Evolutionary conservation across 2,888 invertebrate species (phyloP), one percentile per base, ranked within the genome.

Genomic region (Ypsolopha sequella): DNA sequence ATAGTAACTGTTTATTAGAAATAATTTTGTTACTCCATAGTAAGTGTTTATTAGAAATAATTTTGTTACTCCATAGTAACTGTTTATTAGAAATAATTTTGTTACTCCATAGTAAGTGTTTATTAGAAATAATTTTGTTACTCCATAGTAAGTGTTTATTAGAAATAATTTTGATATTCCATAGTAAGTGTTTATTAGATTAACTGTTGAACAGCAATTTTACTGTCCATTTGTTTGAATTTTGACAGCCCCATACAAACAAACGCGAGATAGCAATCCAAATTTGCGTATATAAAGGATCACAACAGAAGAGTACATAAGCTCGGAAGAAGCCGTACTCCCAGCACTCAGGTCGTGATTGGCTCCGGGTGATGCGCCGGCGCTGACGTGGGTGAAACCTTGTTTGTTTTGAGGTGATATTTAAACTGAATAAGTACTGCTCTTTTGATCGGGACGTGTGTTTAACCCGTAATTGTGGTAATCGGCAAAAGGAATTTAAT

Each of bases 341-440:
- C 7, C 13, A 24, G 43, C 43, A 53, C 48, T 55, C 62, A 59
- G 71, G 71, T 84, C 84, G 84, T 84, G 84, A 76, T 74, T 80
- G 65, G 80, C 84, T 82, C 60, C 65, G 64, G 82, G 84, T 79
- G 76, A 68, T 53, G 50, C 52, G 48, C 52, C n/a, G 50, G 43
- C 38, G 52, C 52, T 70, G 74, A 62, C 54, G 67, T 65, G 64
- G 61, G 64, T 62, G 73, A 59, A 55, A 66, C 77, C 24, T 79
- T 80, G 79, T 81, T 80, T 80, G 77, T 72, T 77, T 74, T 60
- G 57, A 62, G 66, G 70, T 76, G 73, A 71, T 75, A 72, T 70
- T 71, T 66, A 64, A 64, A 62, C 58, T 63, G 62, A 64, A 24
- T 24, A 4, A 24, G 24, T 24, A 24, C 24, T 24, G 24, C 24